Evolutionary conservation across 2,888 invertebrate genomes (phyloP).

Genomic region (Sussaba pulchella): DNA sequence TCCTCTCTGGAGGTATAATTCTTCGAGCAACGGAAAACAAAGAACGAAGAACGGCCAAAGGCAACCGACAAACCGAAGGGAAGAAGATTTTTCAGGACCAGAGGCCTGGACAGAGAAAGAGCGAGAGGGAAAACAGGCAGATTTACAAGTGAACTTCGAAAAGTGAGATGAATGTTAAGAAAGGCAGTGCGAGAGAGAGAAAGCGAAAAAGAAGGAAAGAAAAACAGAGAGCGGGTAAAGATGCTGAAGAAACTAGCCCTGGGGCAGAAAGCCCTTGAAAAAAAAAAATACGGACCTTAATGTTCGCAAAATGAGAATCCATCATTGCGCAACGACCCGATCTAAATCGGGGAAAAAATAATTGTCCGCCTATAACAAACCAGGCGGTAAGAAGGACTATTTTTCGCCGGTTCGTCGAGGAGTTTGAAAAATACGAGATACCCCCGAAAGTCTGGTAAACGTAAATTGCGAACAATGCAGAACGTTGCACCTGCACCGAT

Average conservation of each 20-base stretch:
- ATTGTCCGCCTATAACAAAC: no score
- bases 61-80: neutral
- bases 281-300: slow-evolving; percentile 55
- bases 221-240: neutral
- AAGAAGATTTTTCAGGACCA: slow-evolving; percentile 3
- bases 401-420: neutral
- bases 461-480: neutral
- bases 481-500: slow-evolving; percentile 32
- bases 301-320: slow-evolving; percentile 49
- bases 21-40: slow-evolving; percentile 32
- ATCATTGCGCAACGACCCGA: neutral
- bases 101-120: neutral
- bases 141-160: slow-evolving; percentile 74
- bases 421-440: neutral
- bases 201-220: no score
- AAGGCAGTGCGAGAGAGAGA: neutral
- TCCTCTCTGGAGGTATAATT: slow-evolving; percentile 71
- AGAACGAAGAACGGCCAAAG: neutral
- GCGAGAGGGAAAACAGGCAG: slow-evolving; percentile 14
- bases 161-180: slow-evolving; percentile 10
- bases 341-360: slow-evolving; percentile 1
- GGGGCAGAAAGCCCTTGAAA: slow-evolving; percentile 45
- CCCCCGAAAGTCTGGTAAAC: no score
- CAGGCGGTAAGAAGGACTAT: no score
- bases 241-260: neutral